These are phyloP conservation scores for Betta splendens DNA, from an alignment of 2,797 vertebrate species.

Conservation along the genomic window DNA sequence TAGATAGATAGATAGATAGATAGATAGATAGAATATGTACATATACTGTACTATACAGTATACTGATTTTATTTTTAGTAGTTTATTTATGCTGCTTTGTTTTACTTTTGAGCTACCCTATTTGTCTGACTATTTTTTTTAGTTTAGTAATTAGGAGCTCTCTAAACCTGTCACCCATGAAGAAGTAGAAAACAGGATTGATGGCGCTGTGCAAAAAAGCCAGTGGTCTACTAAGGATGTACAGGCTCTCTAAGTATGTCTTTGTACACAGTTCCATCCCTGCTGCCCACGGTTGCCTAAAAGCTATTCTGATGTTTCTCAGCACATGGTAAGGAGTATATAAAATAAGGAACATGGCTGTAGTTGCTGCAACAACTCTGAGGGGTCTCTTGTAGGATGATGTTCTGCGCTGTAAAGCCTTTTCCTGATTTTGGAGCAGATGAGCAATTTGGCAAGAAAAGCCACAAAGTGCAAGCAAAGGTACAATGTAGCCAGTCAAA, in stretches of 20 bases:
- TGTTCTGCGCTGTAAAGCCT: slow-evolving; percentile 38
- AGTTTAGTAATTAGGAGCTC: slow-evolving; percentile 79
- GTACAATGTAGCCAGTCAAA: slow-evolving; percentile 84
- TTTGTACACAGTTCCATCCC: fast-evolving
- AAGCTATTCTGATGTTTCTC: slow-evolving; percentile 86
- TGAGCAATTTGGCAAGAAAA: slow-evolving; percentile 81
- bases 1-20: too few species aligned
- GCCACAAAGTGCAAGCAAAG: slow-evolving; percentile 82
- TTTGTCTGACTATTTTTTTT: slow-evolving; percentile 43
- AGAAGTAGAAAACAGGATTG: slow-evolving; percentile 91
- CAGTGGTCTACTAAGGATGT: slow-evolving; percentile 84
- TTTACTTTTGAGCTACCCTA: not conserved
- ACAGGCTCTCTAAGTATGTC: slow-evolving; percentile 67
- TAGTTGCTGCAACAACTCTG: slow-evolving; percentile 63
- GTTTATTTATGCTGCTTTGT: too few species aligned
- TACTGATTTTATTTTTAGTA: too few species aligned
- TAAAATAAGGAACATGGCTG: slow-evolving; percentile 83
- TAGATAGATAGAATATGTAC: too few species aligned
- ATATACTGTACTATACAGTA: too few species aligned
- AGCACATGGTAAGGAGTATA: slow-evolving; percentile 91
- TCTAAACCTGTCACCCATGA: slow-evolving; percentile 91
- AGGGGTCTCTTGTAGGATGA: slow-evolving; percentile 80
- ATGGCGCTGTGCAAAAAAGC: slow-evolving; percentile 90
- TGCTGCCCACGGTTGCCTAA: slow-evolving; percentile 38
- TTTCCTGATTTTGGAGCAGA: slow-evolving; percentile 76